Base-by-base conservation (phyloP, 2,888 invertebrate species). In the Isoperla grammatica region DNA sequence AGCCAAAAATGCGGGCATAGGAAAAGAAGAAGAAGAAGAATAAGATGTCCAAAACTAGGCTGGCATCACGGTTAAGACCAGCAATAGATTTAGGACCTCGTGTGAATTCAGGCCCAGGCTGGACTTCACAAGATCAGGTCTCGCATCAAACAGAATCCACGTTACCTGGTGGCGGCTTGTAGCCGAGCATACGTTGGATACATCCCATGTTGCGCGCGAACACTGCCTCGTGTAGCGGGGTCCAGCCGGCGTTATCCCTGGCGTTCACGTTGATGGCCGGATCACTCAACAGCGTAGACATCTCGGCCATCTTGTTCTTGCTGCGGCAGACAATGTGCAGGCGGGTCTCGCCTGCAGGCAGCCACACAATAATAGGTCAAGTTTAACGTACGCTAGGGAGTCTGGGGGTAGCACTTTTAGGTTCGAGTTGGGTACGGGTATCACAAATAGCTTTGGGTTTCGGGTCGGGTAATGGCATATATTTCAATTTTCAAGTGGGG, bases 231-330 rank as follows among this genome's bases (percentile, higher is more conserved):
- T 50, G 49, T 8, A 50, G 35, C 29, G 49, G 49, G 15, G 49
- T 50, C 29, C 35, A 50, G n/a, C 29, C 49, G 15, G 49, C 49
- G 49, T 50, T 50, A 29, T 50, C 49, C n/a, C 15, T 29, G 9
- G n/a, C 15, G 35, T 50, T 50, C 13, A 50, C 49, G 49, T 50
- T 13, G 35, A 50, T 29, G 29, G 22, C 23, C 13, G 49, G 49
- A n/a, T 50, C 29, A 1, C 15, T 15, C 35, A 50, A 13, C 15
- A 50, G 49, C 49, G 22, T 6, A 15, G 4, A 3, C 1, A 50
- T 1, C 35, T 13, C 13, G 1, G 23, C 49, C 2, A 12, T 9
- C 8, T 35, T n/a, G 49, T 15, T 15, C 13, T 17, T n/a, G 23
- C 17, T 23, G 23, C 29, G 22, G 15, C 49, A 50, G 11, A 23